Base-by-base conservation (phyloP, 2,113 vertebrate species). In the Physeter macrocephalus region DNA sequence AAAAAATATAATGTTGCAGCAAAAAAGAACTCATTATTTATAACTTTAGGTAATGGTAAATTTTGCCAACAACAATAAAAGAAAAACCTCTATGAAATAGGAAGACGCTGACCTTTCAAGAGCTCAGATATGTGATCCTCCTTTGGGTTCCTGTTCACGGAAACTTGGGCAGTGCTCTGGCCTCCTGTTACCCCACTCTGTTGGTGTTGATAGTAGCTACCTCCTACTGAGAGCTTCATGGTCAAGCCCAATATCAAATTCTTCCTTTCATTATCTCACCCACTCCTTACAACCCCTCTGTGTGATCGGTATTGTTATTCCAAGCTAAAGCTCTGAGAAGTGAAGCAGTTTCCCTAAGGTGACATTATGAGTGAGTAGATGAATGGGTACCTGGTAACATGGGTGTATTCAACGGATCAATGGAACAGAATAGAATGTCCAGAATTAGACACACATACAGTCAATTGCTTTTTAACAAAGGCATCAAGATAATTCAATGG, bases 21-120 rank as follows among this genome's bases (percentile, higher is more conserved):
- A 62, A 85, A 43, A 29, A 18, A 21, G 3, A 83, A 43, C 12
- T 89, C 85, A 34, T n/a, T n/a, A 34, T 85, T 85, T 89, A 67
- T 34, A 72, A 85, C 9, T 74, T 94, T n/a, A 88, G 64, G 18
- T 88, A 64, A 36, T 36, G 36, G 69, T 57, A 69, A 84, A 83
- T 64, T 86, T 97, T 96, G 20, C 29, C 21, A 67, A 67, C 34
- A 95, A 74, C 5, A 90, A 88, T 96, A n/a, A 93, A 67, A 93
- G 31, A 71, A 90, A n/a, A 4, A 91, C 4, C 21, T 61, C 90
- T 61, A 13, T 20, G 59, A 87, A 89, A 88, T 0, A 77, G 36
- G 41, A 75, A 80, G 34, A 89, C 6, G 43, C 17, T 67, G 34
- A 90, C 11, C 14, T 87, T 92, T 69, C 23, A 66, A 57, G 49